Percentiles rank a stretch among this genome's conserved stretches.
phyloP scores from a whole-genome alignment of 2,113 vertebrate genomes.

The Megalops atlanticus region DNA sequence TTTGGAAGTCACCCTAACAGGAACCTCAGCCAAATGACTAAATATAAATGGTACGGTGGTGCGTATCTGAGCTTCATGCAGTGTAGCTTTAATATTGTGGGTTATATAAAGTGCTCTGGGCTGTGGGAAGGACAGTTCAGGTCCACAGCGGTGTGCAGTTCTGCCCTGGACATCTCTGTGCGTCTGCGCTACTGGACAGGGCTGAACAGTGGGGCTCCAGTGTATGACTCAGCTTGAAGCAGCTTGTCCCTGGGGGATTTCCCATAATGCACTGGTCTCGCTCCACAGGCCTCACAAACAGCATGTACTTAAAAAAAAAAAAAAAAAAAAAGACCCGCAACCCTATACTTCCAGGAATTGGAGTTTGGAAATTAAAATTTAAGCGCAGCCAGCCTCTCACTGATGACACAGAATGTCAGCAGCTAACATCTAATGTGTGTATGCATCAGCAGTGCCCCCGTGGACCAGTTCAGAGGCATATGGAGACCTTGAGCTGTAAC shows the following conservation, averaged over 20 bases:
- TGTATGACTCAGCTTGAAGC: neutral
- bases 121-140: neutral
- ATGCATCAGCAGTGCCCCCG: neutral
- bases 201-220: neutral
- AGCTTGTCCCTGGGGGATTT: neutral
- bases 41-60: too few relatives aligned
- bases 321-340: too few relatives aligned
- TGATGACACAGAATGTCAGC: too few relatives aligned
- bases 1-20: too few relatives aligned
- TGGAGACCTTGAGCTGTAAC: neutral
- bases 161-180: conserved; percentile 36
- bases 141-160: neutral
- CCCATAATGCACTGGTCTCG: conserved; percentile 2
- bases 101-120: neutral
- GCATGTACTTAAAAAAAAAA: neutral
- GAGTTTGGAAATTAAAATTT: too few relatives aligned
- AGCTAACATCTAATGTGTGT: too few relatives aligned
- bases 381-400: too few relatives aligned
- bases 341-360: too few relatives aligned
- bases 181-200: conserved; percentile 34
- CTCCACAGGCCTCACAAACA: neutral
- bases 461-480: conserved; percentile 7
- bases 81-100: too few relatives aligned
- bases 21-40: too few relatives aligned
- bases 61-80: too few relatives aligned